A percentile compares a stretch with the other conserved stretches of the same genome.
phyloP scores from a whole-genome alignment of 2,888 invertebrate genomes.

The Rapana venosa region DNA sequence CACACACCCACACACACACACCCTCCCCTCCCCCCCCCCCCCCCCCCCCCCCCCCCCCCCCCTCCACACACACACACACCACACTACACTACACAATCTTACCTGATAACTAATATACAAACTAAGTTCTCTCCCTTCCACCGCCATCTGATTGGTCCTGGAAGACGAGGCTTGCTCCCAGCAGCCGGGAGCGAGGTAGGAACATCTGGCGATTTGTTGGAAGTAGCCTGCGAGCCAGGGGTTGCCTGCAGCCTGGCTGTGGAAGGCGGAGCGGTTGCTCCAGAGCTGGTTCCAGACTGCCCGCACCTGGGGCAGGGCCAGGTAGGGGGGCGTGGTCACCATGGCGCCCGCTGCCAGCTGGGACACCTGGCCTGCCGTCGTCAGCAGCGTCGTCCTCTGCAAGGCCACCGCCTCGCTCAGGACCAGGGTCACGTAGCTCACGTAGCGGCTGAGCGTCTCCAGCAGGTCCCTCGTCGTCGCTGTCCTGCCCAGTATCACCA shows the following conservation, averaged over 20 bases:
- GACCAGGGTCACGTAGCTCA: conserved; percentile 22
- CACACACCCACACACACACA: no score
- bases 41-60: no score
- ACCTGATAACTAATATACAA: neutral
- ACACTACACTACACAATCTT: neutral
- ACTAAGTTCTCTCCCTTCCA: neutral
- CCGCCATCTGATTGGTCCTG: neutral
- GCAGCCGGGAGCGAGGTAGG: neutral
- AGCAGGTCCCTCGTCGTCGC: neutral
- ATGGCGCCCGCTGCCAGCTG: neutral
- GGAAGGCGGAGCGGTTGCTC: conserved; percentile 4
- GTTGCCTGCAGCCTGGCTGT: neutral
- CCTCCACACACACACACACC: no score
- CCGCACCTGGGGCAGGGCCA: neutral
- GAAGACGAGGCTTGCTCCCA: neutral
- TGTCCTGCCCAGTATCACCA: conserved; percentile 2
- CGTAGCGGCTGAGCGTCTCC: neutral
- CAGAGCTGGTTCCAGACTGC: neutral
- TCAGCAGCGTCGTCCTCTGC: neutral
- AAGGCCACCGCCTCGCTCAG: conserved; percentile 30
- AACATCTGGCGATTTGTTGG: neutral
- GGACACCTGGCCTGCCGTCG: neutral
- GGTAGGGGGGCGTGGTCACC: neutral
- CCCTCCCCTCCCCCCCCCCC: no score
- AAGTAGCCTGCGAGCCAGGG: conserved; percentile 18